Percentiles rank a stretch among this genome's conserved stretches.
phyloP scores from a whole-genome alignment of 2,113 vertebrate species.

The Pomatostomus ruficeps region DNA sequence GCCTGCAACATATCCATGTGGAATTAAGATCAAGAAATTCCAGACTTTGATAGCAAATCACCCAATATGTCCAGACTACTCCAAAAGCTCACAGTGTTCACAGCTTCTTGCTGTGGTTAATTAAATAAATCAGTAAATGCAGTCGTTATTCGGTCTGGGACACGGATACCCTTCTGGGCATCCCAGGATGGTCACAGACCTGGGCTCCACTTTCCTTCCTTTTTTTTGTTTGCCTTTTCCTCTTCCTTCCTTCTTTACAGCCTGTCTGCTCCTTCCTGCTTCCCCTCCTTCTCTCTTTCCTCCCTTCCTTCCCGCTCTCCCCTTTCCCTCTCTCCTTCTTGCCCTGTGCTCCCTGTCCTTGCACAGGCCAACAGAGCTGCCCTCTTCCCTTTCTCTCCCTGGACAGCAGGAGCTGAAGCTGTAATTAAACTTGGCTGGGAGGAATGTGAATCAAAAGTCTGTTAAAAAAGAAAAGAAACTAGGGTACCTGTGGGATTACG shows the following conservation, averaged over 20 bases:
- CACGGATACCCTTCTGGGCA: neutral
- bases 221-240: neutral
- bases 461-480: slow-evolving; percentile 20
- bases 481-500: slow-evolving; percentile 43
- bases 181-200: neutral
- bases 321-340: neutral
- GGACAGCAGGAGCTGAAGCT: neutral
- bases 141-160: neutral
- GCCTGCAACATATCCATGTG: neutral
- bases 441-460: slow-evolving; percentile 43
- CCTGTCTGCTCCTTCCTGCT: neutral
- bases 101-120: neutral
- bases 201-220: neutral
- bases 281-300: neutral
- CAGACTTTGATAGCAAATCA: neutral
- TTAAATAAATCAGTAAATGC: neutral
- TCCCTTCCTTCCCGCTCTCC: neutral
- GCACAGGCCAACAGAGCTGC: neutral
- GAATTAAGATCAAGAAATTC: neutral
- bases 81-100: neutral
- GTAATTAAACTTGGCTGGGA: slow-evolving; percentile 46
- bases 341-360: fast-evolving
- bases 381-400: neutral
- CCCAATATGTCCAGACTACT: neutral
- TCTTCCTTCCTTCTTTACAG: neutral